phyloP scores from a whole-genome alignment of 2,797 vertebrate species.

The Cyclura pinguis region DNA sequence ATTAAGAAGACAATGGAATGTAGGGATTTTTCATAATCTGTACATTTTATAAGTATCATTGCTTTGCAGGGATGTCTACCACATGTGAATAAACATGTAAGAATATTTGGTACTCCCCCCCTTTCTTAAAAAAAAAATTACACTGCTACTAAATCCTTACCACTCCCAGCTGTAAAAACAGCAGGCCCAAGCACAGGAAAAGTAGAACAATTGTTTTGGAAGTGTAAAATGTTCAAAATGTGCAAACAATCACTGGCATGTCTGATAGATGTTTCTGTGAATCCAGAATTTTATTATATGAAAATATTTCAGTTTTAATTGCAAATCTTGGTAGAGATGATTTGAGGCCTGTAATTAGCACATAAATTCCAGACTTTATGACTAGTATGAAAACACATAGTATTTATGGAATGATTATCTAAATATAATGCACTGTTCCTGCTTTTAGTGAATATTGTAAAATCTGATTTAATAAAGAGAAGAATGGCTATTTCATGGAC shows the following conservation, averaged over 20 bases:
- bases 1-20: constrained; percentile 58
- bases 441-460: constrained; percentile 72
- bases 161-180: constrained; percentile 68
- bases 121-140: constrained; percentile 40
- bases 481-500: constrained; percentile 60
- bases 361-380: constrained; percentile 75
- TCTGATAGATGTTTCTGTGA: constrained; percentile 73
- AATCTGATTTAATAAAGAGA: constrained; percentile 77
- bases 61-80: constrained; percentile 48
- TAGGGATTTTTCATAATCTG: constrained; percentile 61
- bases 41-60: constrained; percentile 48
- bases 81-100: constrained; percentile 34
- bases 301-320: constrained; percentile 81
- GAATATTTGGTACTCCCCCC: constrained; percentile 16
- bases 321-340: constrained; percentile 74
- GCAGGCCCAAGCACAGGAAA: constrained; percentile 56
- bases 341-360: constrained; percentile 77
- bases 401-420: constrained; percentile 78
- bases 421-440: constrained; percentile 75
- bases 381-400: constrained; percentile 73
- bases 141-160: constrained; percentile 52
- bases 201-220: constrained; percentile 69
- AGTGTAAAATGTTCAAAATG: constrained; percentile 73
- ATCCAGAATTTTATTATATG: constrained; percentile 71
- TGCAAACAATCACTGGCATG: constrained; percentile 68